These are phyloP conservation scores for Arnoldichthys spilopterus DNA, from an alignment of 2,797 vertebrate genomes.

Conservation along the genomic window DNA sequence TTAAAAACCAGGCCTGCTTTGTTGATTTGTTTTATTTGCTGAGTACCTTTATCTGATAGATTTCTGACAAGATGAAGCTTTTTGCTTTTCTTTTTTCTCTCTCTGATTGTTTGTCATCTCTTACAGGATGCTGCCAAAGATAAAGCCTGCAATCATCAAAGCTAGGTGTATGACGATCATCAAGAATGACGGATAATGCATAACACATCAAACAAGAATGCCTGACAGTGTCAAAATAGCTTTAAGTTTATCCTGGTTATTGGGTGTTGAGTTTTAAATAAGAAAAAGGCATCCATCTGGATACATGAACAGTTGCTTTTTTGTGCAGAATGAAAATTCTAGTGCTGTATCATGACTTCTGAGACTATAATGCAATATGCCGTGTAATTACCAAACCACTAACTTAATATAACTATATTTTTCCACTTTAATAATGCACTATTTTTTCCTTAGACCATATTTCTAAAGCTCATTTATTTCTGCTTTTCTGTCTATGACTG, in stretches of 20 bases:
- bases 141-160: conserved; percentile 25
- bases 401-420: not conserved
- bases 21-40: not conserved
- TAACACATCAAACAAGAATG: not conserved
- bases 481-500: too few species aligned
- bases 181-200: conserved; percentile 1
- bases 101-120: conserved; percentile 5
- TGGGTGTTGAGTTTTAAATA: not conserved
- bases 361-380: not conserved
- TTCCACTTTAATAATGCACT: not conserved
- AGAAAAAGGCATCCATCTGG: not conserved
- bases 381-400: not conserved
- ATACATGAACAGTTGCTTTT: not conserved
- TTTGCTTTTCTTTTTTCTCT: not conserved
- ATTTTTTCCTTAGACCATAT: too few species aligned
- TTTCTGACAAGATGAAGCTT: not conserved
- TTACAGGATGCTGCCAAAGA: conserved; percentile 17
- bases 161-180: not conserved
- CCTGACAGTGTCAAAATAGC: not conserved
- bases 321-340: not conserved
- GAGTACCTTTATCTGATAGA: conserved; percentile 10
- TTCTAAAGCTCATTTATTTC: too few species aligned
- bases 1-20: not conserved
- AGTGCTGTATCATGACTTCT: not conserved
- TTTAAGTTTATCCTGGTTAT: not conserved